Percentiles rank a stretch among this genome's conserved stretches.
phyloP scores from a whole-genome alignment of 2,888 invertebrate genomes.

The Zygogramma bicolorata region DNA sequence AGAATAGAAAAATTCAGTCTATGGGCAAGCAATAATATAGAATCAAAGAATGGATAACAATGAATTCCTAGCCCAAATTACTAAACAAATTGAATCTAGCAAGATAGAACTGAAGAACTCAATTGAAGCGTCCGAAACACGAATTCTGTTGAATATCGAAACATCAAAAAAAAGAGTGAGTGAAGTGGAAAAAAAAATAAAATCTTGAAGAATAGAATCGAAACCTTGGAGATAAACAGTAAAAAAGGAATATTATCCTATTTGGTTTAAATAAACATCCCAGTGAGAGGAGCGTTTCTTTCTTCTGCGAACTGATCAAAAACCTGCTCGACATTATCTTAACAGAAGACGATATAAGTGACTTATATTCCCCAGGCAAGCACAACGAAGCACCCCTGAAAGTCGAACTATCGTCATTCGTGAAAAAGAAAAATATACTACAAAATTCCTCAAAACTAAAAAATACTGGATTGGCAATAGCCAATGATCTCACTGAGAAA shows the following conservation, averaged over 20 bases:
- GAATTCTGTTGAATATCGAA: background rate
- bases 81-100: background rate
- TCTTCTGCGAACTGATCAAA: background rate
- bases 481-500: background rate
- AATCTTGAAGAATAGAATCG: slow-evolving; percentile 5
- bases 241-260: slow-evolving; percentile 3
- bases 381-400: background rate
- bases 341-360: background rate
- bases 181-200: background rate
- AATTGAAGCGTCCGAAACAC: background rate
- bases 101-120: background rate
- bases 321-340: background rate
- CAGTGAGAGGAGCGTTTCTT: background rate
- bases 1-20: no score
- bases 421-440: background rate
- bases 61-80: background rate
- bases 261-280: background rate
- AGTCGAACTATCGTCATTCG: background rate
- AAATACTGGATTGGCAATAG: slow-evolving; percentile 1
- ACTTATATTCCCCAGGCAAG: background rate
- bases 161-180: background rate
- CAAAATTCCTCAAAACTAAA: background rate
- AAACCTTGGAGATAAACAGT: background rate
- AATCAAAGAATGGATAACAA: background rate
- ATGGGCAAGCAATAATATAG: background rate